Conservation (phyloP, 2,888 invertebrate genomes). For the Ditula angustiorana region DNA sequence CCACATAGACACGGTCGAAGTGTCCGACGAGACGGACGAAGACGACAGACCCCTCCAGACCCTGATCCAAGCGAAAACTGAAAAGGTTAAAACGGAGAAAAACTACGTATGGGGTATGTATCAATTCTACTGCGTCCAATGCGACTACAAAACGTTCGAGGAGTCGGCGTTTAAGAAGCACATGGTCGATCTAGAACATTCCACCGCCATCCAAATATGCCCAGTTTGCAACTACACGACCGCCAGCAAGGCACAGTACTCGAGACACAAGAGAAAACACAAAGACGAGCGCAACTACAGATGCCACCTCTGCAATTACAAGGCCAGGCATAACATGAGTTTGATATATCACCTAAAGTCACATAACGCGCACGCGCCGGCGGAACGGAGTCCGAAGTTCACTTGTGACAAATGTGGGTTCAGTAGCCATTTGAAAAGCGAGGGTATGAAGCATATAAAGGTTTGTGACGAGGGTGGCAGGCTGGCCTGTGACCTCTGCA, state of each 20-base stretch:
- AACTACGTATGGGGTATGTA: constrained; percentile 47
- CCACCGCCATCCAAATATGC: constrained; percentile 55
- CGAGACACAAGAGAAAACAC: constrained; percentile 64
- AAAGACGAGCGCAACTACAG: constrained; percentile 58
- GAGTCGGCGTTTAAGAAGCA: constrained; percentile 50
- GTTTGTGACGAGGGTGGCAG: constrained; percentile 28
- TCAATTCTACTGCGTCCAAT: constrained; percentile 62
- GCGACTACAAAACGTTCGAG: constrained; percentile 49
- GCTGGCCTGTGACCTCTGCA: constrained; percentile 52
- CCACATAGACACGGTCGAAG: constrained; percentile 71
- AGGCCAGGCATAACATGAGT: constrained; percentile 69
- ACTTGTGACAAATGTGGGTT: constrained; percentile 49
- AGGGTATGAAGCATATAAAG: constrained; percentile 43
- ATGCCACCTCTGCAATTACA: constrained; percentile 66
- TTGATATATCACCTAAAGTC: constrained; percentile 66
- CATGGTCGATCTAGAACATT: constrained; percentile 46
- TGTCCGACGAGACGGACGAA: constrained; percentile 73
- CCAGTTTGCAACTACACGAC: constrained; percentile 64
- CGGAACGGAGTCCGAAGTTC: constrained; percentile 19
- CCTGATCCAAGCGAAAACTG: constrained; percentile 50
- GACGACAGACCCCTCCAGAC: constrained; percentile 69
- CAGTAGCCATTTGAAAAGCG: constrained; percentile 33
- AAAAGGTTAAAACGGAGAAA: constrained; percentile 32
- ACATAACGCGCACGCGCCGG: constrained; percentile 47
- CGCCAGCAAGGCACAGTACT: constrained; percentile 56